These are phyloP conservation scores for Linepithema humile DNA, from an alignment of 1,140 invertebrate genomes.

Conservation along the genomic window DNA sequence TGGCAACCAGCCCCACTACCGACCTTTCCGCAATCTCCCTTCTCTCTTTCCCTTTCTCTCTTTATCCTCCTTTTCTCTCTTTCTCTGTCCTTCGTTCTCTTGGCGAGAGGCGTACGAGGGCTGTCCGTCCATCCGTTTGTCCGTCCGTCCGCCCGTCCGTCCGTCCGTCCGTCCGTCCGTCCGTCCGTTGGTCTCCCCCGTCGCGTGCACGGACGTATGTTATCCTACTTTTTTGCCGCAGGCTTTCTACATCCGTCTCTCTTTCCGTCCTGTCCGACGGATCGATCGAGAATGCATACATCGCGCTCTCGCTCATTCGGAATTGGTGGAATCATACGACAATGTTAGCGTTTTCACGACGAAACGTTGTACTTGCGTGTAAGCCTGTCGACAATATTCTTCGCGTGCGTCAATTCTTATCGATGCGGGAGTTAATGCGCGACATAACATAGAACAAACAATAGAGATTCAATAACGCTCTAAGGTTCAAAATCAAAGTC, in stretches of 20 bases:
- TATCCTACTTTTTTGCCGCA: constrained; percentile 75
- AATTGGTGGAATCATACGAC: constrained; percentile 59
- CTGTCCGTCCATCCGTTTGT: constrained; percentile 65
- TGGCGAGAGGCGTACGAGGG: constrained; percentile 64
- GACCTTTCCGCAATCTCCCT: constrained; percentile 60
- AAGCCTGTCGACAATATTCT: constrained; percentile 39
- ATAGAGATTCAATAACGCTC: neutral
- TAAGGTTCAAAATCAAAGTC: too few relatives aligned
- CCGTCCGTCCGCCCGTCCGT: constrained; percentile 57
- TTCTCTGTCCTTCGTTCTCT: constrained; percentile 44
- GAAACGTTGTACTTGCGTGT: constrained; percentile 29
- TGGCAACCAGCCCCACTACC: constrained; percentile 64
- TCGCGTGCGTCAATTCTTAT: constrained; percentile 21
- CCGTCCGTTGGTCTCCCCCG: constrained; percentile 62
- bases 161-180: constrained; percentile 58
- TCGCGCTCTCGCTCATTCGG: constrained; percentile 67
- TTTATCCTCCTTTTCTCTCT: constrained; percentile 18
- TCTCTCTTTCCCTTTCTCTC: constrained; percentile 12
- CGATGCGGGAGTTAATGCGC: neutral
- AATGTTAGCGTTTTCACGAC: constrained; percentile 61
- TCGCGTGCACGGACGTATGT: constrained; percentile 70
- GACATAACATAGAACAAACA: constrained; percentile 1
- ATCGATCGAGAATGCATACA: constrained; percentile 70
- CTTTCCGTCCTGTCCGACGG: constrained; percentile 52
- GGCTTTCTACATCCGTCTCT: constrained; percentile 63